Base-by-base conservation (phyloP, 2,797 vertebrate species). In the Echiichthys vipera region DNA sequence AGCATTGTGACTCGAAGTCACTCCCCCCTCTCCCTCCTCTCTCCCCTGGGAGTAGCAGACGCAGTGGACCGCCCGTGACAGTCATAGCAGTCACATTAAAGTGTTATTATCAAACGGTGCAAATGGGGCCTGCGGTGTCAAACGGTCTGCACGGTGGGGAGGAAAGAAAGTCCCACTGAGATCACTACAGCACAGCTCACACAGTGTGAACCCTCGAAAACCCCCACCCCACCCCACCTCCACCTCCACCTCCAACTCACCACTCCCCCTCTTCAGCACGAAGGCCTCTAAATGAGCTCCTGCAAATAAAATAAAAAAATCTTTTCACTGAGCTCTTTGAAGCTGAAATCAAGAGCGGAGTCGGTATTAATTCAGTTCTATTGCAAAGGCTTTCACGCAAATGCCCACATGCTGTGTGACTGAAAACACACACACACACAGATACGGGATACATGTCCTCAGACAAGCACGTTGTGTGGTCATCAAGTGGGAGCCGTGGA, bases 151-250 rank as follows among this genome's bases (percentile, higher is more conserved):
- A 7, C n/a, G 1, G 29, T 39, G 63, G 68, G 66, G 51, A 55
- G 45, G 34, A 24, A 36, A 42, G 39, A 82, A 75, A 71, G 47
- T 57, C 77, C 80, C 68, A 64, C 78, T 68, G 80, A 74, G 79
- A 84, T 78, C 67, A 73, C 75, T 65, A 54, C 76, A 80, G 71
- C 72, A 82, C 63, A 68, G 46, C 71, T 83, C 72, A 80, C 70
- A 65, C 68, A 72, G 66, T 67, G 74, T 83, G 70, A 82, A 55
- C n/a, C 15, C 63, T 46, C 43, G 13, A 11, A 20, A 10, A 3
- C 5, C 22, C 20, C 11, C 4, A 34, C 2, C 8, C 5, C 6
- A 20, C 20, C 7, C 15, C 37, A 14, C 56, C 8, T 2, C 14
- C 39, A 47, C 18, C 40, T 9, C 4, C 7, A 27, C 32, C 36